Evolutionary conservation across 2,113 vertebrate genomes (phyloP).

Genomic region (Podarcis raffonei): DNA sequence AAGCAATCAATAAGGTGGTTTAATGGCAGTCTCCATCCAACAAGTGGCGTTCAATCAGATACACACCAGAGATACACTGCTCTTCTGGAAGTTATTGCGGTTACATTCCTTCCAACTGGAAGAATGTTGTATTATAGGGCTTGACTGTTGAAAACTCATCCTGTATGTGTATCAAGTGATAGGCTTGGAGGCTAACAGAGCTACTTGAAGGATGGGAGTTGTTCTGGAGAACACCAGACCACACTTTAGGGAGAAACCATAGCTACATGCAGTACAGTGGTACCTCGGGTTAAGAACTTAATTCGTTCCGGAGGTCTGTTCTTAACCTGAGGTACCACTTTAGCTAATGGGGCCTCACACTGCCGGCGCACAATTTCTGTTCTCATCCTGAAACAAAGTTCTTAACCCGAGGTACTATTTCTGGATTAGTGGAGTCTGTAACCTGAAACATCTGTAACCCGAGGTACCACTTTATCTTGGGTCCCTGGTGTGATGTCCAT

Average conservation of each 20-base stretch:
- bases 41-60: not conserved
- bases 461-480: too few species aligned
- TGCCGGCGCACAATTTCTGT: too few species aligned
- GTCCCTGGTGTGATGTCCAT: too few species aligned
- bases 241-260: not conserved
- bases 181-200: not conserved
- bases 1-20: not conserved
- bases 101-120: not conserved
- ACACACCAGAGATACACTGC: not conserved
- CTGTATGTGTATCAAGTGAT: not conserved
- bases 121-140: not conserved
- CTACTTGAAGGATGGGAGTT: not conserved
- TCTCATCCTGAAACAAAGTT: too few species aligned
- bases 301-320: too few species aligned
- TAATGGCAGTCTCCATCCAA: not conserved
- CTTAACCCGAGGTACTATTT: too few species aligned
- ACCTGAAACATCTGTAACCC: too few species aligned
- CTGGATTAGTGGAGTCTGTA: too few species aligned
- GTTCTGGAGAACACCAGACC: not conserved
- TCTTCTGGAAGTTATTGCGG: not conserved
- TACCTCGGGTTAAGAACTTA: too few species aligned
- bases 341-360: too few species aligned
- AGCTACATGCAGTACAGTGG: not conserved
- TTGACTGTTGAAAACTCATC: not conserved
- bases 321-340: too few species aligned